Evolutionary conservation across 2,888 invertebrate species (phyloP), one percentile per base, ranked within the genome.

Genomic region (Esperia sulphurella): DNA sequence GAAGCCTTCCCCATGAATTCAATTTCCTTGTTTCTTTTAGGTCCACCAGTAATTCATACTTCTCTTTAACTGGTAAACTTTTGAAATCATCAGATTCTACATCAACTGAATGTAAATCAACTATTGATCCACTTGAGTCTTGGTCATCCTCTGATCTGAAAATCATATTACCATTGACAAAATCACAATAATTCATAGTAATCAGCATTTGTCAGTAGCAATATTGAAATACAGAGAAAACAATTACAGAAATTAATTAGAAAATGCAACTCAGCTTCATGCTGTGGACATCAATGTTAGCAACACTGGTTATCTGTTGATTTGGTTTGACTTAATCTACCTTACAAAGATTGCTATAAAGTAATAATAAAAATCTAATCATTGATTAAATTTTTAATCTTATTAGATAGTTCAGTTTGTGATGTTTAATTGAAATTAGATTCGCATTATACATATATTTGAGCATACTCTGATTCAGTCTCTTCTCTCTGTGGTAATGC

Each of bases 21-120:
- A 95, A 95, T 77, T 98, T 98, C 54, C 96, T 92, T 1, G 95
- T 95, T 75, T 97, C 97, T 78, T 96, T 97, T 52, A 98, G 91
- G 65, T 98, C 98, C 10, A 94, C 92, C 2, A 99, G 91, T 61
- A 98, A 94, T 75, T 98, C 98, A 85, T 97, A 97, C 50, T 97
- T 94, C n/a, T 97, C 94, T 78, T 97, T 97, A 0, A 95, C 91
- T 3, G 98, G 97, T 49, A 98, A 82, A 28, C 91, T 91, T 69
- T 93, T 93, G 74, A 98, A 98, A 55, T 95, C 92, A 3, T 92
- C 90, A 45, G 95, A 95, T 48, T 94, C 92, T 14, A 96, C 92
- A 85, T 98, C 95, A 38, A 98, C 92, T 2, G 92, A 91, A 70
- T 96, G 95, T 47, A 97, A 83, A 75, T 97, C 93, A 57, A 89